Evolutionary conservation across 2,888 invertebrate genomes (phyloP).

Genomic region (Phrixothrix hirtus): DNA sequence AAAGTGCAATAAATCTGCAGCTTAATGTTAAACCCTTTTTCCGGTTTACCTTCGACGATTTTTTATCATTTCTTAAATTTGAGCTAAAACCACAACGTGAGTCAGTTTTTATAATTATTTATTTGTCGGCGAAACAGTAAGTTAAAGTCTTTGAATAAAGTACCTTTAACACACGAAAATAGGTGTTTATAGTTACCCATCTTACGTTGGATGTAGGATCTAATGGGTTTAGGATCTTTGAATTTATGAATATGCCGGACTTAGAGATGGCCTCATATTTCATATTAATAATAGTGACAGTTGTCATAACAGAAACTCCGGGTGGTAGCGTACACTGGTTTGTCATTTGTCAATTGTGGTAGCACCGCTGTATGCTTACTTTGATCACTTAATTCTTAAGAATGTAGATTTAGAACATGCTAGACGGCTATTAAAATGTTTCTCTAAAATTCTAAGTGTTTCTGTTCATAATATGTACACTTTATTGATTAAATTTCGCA

Average conservation of each 20-base stretch:
- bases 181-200: slow-evolving; percentile 15
- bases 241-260: slow-evolving; percentile 27
- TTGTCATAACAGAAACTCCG: slow-evolving; percentile 35
- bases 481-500: background rate
- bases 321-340: slow-evolving; percentile 37
- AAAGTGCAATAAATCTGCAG: slow-evolving; percentile 39
- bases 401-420: slow-evolving; percentile 12
- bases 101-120: no score
- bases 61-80: slow-evolving; percentile 19
- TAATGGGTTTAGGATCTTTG: slow-evolving; percentile 23
- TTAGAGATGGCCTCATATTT: slow-evolving; percentile 29
- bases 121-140: background rate
- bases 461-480: background rate
- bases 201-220: slow-evolving; percentile 17
- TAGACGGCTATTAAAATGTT: background rate
- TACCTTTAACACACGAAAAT: slow-evolving; percentile 17
- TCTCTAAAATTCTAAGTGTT: background rate
- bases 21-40: slow-evolving; percentile 35
- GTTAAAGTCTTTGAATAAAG: background rate
- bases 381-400: slow-evolving; percentile 30
- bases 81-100: slow-evolving; percentile 13
- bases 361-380: slow-evolving; percentile 17
- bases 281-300: slow-evolving; percentile 34
- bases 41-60: slow-evolving; percentile 31
- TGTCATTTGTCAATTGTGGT: slow-evolving; percentile 40